A percentile compares a stretch with the other conserved stretches of the same genome.
These are phyloP conservation scores for Caenorhabditis elegans DNA, from an alignment of 1,140 invertebrate genomes.

Conservation along the genomic window DNA sequence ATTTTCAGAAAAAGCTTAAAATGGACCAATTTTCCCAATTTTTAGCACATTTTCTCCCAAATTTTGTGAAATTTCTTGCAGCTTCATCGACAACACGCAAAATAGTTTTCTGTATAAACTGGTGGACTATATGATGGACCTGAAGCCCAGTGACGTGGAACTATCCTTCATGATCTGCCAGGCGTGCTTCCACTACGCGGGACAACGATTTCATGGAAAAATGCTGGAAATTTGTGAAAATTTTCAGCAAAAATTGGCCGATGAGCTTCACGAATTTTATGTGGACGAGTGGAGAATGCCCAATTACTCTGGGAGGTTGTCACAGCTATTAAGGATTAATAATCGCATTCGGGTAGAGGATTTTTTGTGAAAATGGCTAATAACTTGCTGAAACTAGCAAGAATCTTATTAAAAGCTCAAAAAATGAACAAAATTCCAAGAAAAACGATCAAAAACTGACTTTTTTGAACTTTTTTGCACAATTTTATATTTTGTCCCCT, in stretches of 20 bases:
- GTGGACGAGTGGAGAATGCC: constrained; percentile 10
- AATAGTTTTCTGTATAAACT: constrained; percentile 1
- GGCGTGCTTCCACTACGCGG: not conserved
- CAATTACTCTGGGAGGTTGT: not conserved
- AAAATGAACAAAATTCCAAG: too few species aligned
- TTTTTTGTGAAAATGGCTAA: too few species aligned
- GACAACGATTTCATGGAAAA: not conserved
- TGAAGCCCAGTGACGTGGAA: not conserved
- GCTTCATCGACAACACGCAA: not conserved
- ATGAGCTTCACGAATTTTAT: not conserved
- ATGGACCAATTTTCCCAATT: too few species aligned
- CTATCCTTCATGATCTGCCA: not conserved
- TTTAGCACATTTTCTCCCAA: too few species aligned
- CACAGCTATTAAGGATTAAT: not conserved
- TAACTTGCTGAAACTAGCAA: too few species aligned
- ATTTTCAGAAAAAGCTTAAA: too few species aligned
- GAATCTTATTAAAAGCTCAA: too few species aligned
- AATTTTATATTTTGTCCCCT: too few species aligned
- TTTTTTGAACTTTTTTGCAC: too few species aligned
- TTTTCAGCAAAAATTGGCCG: not conserved
- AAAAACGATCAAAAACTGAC: too few species aligned
- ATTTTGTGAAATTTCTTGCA: too few species aligned
- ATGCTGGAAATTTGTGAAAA: not conserved
- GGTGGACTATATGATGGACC: not conserved
- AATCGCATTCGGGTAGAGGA: not conserved